A percentile compares a stretch with the other conserved stretches of the same genome.
Conservation (phyloP, 2,888 invertebrate genomes). For the Imbricaverruca yamaguchii region DNA sequence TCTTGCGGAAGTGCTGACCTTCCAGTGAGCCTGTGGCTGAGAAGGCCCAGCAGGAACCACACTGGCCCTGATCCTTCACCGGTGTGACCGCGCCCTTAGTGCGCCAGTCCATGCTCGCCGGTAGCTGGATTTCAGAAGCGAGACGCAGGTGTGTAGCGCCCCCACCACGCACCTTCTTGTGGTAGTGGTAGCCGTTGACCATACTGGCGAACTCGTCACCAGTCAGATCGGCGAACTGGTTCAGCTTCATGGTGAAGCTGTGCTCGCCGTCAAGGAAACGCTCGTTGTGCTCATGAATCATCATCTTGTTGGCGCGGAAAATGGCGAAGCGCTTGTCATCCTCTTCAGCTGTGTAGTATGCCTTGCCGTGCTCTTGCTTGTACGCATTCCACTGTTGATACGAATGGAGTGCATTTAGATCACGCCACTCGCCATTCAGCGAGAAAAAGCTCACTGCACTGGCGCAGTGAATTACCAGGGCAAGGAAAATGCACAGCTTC, state of each 20-base stretch:
- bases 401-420: not conserved
- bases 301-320: slow-evolving; percentile 76
- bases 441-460: not conserved
- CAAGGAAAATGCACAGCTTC: not conserved
- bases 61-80: slow-evolving; percentile 43
- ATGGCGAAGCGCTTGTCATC: slow-evolving; percentile 80
- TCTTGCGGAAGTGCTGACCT: slow-evolving; percentile 76
- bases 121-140: slow-evolving; percentile 22
- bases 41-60: slow-evolving; percentile 52
- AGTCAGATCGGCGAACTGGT: slow-evolving; percentile 78
- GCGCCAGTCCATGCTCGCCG: slow-evolving; percentile 40
- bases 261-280: slow-evolving; percentile 34
- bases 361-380: slow-evolving; percentile 44
- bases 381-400: slow-evolving; percentile 31
- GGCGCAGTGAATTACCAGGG: not conserved
- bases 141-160: slow-evolving; percentile 24
- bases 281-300: slow-evolving; percentile 71
- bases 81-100: slow-evolving; percentile 40
- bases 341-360: slow-evolving; percentile 61
- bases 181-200: slow-evolving; percentile 58
- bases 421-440: not conserved
- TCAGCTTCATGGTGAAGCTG: slow-evolving; percentile 36
- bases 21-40: slow-evolving; percentile 51
- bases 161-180: not conserved
- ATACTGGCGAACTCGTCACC: slow-evolving; percentile 66